Evolutionary conservation across 2,888 invertebrate genomes (phyloP).

Genomic region (Trichopria drosophilae): DNA sequence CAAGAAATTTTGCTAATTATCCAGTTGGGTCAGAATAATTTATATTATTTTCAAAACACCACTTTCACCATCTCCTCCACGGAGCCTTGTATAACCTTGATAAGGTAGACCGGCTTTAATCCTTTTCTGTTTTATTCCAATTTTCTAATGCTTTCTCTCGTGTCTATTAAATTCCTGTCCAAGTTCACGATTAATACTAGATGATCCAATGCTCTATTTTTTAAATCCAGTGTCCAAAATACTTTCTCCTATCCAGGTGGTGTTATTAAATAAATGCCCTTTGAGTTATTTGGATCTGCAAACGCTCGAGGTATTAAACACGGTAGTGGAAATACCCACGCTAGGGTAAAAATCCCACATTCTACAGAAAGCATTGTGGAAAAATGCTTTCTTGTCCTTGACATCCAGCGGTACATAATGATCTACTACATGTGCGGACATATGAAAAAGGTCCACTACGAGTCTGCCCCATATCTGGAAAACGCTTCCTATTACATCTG

Average conservation of each 20-base stretch:
- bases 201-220: conserved; percentile 1
- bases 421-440: background rate
- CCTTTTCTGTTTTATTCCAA: background rate
- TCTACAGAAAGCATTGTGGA: conserved; percentile 17
- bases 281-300: conserved; percentile 8
- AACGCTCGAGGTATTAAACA: conserved; percentile 16
- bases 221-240: conserved; percentile 17
- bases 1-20: conserved; percentile 1
- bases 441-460: conserved; percentile 13
- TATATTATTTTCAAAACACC: too few species aligned
- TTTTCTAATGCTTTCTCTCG: background rate
- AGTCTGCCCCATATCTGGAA: conserved; percentile 18
- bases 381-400: conserved; percentile 10
- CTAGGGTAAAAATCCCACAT: conserved; percentile 9
- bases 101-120: background rate
- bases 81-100: background rate
- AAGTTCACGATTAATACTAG: conserved; percentile 9
- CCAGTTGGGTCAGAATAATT: background rate
- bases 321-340: conserved; percentile 21
- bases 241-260: conserved; percentile 29
- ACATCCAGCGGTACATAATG: conserved; percentile 15
- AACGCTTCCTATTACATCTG: background rate
- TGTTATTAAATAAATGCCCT: conserved; percentile 13
- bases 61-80: background rate
- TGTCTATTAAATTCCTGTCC: background rate